phyloP scores from a whole-genome alignment of 1,140 invertebrate genomes.

The Hyposmocoma kahamanoa region DNA sequence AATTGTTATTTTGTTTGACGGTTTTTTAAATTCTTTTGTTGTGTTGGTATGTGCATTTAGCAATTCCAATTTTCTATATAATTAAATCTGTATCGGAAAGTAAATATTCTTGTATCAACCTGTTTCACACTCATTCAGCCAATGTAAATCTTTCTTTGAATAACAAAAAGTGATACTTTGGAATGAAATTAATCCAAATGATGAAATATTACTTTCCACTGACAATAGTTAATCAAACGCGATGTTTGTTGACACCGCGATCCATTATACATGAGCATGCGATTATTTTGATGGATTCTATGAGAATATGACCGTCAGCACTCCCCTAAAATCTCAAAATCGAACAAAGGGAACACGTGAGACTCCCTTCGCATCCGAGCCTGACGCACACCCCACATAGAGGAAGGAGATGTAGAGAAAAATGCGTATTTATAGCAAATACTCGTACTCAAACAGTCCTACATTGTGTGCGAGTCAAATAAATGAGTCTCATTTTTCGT shows the following conservation, averaged over 20 bases:
- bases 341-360: constrained; percentile 69
- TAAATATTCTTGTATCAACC: too few species aligned
- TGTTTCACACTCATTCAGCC: too few species aligned
- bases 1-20: too few species aligned
- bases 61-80: too few species aligned
- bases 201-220: background rate
- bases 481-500: constrained; percentile 73
- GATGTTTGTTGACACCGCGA: constrained; percentile 52
- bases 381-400: constrained; percentile 66
- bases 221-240: constrained; percentile 40
- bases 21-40: too few species aligned
- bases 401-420: constrained; percentile 71
- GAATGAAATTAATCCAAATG: background rate
- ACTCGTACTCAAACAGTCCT: constrained; percentile 72
- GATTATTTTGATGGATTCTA: constrained; percentile 69
- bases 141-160: too few species aligned
- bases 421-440: constrained; percentile 74
- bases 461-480: constrained; percentile 73
- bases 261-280: constrained; percentile 59
- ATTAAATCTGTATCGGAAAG: too few species aligned
- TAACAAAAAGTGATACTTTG: too few species aligned
- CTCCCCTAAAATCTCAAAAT: constrained; percentile 66
- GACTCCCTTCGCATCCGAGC: constrained; percentile 56
- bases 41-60: too few species aligned
- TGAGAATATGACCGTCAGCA: constrained; percentile 60